Evolutionary conservation across 2,888 invertebrate genomes (phyloP), one percentile per base, ranked within the genome.

Genomic region (Catocala sponsa): DNA sequence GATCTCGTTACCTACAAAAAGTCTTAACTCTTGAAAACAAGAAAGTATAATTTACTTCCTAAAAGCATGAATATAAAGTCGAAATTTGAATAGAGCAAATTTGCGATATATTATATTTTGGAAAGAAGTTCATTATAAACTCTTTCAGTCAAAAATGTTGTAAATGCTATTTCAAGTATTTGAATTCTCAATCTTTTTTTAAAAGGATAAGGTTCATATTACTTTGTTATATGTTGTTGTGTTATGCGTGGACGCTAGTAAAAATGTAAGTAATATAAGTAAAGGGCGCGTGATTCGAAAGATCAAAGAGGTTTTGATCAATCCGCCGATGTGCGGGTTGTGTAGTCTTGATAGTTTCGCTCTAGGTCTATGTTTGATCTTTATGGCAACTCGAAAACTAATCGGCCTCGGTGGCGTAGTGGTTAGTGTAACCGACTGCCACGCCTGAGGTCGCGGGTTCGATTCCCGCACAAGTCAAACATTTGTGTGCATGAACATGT

Each of bases 231-330:
- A 32, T 44, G 51, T 41, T 63, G 60, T 59, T 62, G 62, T 65
- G 67, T 76, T 82, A 82, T 76, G 81, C 79, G 83, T 81, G 79
- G 83, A 81, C 78, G 78, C 71, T 78, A 80, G 83, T 82, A 82
- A 83, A 83, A 86, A 85, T 81, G 80, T 78, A 81, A 84, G 89
- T 90, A 90, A 90, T 91, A 90, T 90, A 88, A 91, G 91, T 91
- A 89, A 90, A 90, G 87, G 92, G 90, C 91, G 91, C 89, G 89
- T 87, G 90, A 91, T 91, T 84, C 80, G 74, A 77, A 82, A 92
- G 90, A 92, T 93, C 92, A 93, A 93, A 92, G 92, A 82, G 85
- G 84, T 85, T 87, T 87, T 84, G 90, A 90, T 90, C 88, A 84
- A 85, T 86, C 86, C 87, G 86, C 85, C 85, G 88, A 85, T 86